Conservation (phyloP, 64 coral and sea anemone genomes). For the Pocillopora verrucosa region DNA sequence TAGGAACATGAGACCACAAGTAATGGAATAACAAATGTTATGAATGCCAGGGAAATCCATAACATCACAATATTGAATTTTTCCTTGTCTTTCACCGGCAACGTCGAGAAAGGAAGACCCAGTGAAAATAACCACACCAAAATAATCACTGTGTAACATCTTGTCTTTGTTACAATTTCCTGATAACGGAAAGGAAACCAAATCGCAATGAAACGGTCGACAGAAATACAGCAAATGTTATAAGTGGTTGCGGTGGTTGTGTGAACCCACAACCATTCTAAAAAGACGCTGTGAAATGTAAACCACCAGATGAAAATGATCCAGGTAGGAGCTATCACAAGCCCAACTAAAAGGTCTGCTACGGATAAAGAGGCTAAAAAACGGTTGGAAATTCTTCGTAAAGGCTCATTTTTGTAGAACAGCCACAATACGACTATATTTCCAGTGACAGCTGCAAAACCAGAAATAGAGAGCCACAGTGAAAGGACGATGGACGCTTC, state of each 20-base stretch:
- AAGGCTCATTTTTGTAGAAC: background rate
- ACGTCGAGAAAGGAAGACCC: background rate
- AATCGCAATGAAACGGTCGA: constrained; percentile 27
- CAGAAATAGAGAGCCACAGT: background rate
- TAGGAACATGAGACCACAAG: background rate
- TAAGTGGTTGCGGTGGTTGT: background rate
- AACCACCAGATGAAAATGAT: background rate
- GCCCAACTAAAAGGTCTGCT: constrained; percentile 6
- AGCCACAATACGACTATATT: constrained; percentile 1
- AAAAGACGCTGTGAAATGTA: no score
- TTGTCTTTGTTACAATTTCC: background rate
- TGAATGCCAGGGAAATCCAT: background rate
- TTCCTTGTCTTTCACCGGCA: background rate
- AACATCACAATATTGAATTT: background rate
- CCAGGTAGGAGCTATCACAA: background rate
- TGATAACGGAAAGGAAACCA: constrained; percentile 19
- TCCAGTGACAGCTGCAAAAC: constrained; percentile 6
- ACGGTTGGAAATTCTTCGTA: constrained; percentile 10
- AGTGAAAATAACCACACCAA: background rate
- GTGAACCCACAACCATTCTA: background rate
- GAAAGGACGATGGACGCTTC: background rate
- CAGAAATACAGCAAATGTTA: constrained; percentile 11
- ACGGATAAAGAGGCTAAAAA: background rate
- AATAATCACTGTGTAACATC: background rate
- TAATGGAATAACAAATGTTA: background rate